These are phyloP conservation scores for Coelinius sp. DNA, from an alignment of 2,888 invertebrate species.

Conservation along the genomic window DNA sequence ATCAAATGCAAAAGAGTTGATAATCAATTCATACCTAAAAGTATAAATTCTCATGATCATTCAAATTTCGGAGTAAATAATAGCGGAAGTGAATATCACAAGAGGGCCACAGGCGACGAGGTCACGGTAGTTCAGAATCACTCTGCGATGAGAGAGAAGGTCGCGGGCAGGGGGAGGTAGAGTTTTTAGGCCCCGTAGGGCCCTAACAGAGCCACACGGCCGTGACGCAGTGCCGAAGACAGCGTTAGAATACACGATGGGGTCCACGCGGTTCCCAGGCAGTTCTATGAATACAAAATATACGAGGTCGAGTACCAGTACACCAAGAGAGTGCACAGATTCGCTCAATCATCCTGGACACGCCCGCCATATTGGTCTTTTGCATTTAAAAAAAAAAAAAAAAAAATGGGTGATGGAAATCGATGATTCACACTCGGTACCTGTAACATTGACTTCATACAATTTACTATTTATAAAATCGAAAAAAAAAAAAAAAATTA, in stretches of 20 bases:
- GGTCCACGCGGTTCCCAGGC: conserved; percentile 54
- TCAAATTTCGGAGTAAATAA: conserved; percentile 15
- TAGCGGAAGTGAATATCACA: conserved; percentile 9
- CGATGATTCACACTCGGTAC: neutral
- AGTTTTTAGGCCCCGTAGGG: conserved; percentile 26
- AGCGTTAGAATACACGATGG: conserved; percentile 30
- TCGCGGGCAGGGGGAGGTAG: conserved; percentile 31
- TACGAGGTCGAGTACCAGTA: conserved; percentile 60
- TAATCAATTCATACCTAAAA: too few species aligned
- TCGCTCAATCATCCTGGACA: conserved; percentile 65
- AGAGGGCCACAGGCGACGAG: conserved; percentile 23
- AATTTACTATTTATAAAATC: too few species aligned
- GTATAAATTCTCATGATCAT: too few species aligned
- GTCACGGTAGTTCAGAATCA: conserved; percentile 14
- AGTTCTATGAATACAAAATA: conserved; percentile 66
- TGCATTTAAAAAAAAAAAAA: conserved; percentile 54
- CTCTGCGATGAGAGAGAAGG: conserved; percentile 7
- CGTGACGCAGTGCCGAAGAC: conserved; percentile 15
- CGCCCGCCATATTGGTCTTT: conserved; percentile 63
- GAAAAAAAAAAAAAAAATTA: too few species aligned
- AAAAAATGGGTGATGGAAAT: conserved; percentile 3
- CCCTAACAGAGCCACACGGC: conserved; percentile 22
- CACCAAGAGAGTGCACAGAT: conserved; percentile 44
- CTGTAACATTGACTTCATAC: neutral
- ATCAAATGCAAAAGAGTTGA: too few species aligned